A percentile compares a stretch with the other conserved stretches of the same genome.
Conservation (phyloP, 2,797 vertebrate species). For the Picus viridis region DNA sequence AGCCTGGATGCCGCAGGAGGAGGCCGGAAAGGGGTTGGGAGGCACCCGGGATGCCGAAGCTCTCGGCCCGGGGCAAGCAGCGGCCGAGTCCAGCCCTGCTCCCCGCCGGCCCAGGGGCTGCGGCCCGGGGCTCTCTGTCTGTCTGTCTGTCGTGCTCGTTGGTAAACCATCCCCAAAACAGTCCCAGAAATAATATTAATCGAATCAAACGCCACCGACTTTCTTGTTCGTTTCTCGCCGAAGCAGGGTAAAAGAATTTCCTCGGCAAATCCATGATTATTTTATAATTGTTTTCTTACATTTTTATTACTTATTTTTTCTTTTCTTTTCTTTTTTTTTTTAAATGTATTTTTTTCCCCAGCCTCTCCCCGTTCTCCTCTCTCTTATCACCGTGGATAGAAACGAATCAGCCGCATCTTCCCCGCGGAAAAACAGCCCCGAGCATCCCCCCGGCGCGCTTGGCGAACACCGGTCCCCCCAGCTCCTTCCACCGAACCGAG, state of each 20-base stretch:
- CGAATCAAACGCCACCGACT: neutral
- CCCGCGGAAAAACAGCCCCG: neutral
- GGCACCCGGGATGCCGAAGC: neutral
- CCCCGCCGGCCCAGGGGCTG: neutral
- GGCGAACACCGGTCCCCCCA: neutral
- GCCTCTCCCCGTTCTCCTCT: neutral
- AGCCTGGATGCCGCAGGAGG: neutral
- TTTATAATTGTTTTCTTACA: neutral
- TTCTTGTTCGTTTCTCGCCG: neutral
- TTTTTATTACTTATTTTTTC: rapidly evolving
- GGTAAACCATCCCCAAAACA: neutral
- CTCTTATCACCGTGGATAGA: neutral
- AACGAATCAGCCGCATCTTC: neutral
- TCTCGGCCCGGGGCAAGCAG: neutral
- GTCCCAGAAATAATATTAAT: neutral
- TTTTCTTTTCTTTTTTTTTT: rapidly evolving
- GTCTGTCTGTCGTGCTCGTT: neutral
- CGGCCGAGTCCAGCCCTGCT: neutral
- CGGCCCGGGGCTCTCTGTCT: neutral
- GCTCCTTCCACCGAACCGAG: neutral
- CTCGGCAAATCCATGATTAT: neutral
- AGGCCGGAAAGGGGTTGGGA: neutral
- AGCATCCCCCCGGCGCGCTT: neutral
- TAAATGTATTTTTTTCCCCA: rapidly evolving
- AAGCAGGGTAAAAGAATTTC: neutral